Evolutionary conservation across 2,797 vertebrate genomes (phyloP), one percentile per base, ranked within the genome.

Genomic region (Hippopotamyrus pictus): DNA sequence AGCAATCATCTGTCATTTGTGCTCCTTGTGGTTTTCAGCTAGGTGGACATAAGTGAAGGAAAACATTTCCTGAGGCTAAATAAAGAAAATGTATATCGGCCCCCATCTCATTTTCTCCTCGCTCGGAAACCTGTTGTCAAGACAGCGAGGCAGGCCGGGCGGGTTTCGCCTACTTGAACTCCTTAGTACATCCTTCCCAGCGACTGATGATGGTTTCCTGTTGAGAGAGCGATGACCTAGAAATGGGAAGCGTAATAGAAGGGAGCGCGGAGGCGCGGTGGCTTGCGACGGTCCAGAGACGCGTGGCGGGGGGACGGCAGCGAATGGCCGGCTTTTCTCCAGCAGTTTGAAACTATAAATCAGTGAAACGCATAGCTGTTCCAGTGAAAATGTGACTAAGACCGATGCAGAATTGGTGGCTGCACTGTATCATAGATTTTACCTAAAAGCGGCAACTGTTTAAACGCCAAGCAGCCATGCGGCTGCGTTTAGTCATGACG

Each of bases 71-170:
- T 44, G 48, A 79, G 69, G 88, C 53, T 53, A 88, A 88, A 76
- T 86, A 57, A 86, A 86, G 85, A 86, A 86, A 57, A 86, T 86
- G 44, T 50, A n/a, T 25, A 84, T 84, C n/a, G 48, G 19, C 82
- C 48, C 83, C 83, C 5, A 29, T 53, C 46, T 86, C 48, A 41
- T 87, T 57, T 59, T 87, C 22, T 53, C 29, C 79, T 17, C 17
- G 44, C 82, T 84, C 4, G 50, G 85, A 87, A 87, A 59, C 50
- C 85, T 59, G 53, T 87, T 87, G 53, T 87, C 53, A 86, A 29
- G 85, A 87, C 51, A 44, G 22, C 53, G 9, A 87, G 53, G 85
- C 50, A 53, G 37, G 12, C n/a, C 25, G 7, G 85, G 22, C 5
- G 11, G 29, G 85, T 37, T 29, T 25, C 53, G 33, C 50, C 50